phyloP scores from a whole-genome alignment of 2,113 vertebrate genomes.

The Silurus asotus region DNA sequence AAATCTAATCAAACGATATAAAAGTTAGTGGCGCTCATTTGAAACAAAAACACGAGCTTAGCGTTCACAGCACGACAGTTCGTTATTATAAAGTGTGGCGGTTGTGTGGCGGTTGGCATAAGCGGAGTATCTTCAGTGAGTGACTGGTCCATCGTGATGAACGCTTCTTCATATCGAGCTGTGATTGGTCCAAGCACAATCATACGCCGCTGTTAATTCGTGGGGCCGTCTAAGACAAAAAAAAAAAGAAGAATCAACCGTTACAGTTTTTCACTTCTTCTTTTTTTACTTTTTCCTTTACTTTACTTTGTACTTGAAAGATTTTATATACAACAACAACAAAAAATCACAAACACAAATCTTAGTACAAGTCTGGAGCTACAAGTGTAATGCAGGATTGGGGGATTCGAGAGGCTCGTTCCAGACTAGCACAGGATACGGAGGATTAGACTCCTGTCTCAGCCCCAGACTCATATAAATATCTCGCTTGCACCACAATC shows the following conservation, averaged over 20 bases:
- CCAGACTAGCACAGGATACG: neutral
- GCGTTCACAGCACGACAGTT: neutral
- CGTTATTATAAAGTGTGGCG: conserved; percentile 38
- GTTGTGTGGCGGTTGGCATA: conserved; percentile 48
- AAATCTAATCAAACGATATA: neutral
- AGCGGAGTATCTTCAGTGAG: conserved; percentile 35
- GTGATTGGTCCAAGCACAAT: conserved; percentile 31
- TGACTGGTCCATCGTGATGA: conserved; percentile 12
- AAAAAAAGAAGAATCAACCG: neutral
- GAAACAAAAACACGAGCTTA: neutral
- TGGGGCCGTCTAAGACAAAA: conserved; percentile 81
- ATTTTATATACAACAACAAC: too few species aligned
- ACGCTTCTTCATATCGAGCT: conserved; percentile 26
- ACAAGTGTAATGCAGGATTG: neutral
- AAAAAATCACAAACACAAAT: too few species aligned
- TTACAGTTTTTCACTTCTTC: neutral
- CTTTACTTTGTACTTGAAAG: too few species aligned
- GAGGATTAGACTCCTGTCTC: neutral
- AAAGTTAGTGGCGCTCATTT: neutral
- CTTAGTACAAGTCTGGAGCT: neutral
- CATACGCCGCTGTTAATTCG: conserved; percentile 80
- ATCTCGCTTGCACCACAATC: neutral
- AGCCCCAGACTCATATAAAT: neutral
- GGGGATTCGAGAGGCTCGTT: too few species aligned
- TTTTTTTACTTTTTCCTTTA: neutral